Evolutionary conservation across 2,113 vertebrate species (phyloP), one percentile per base, ranked within the genome.

Genomic region (Ctenodactylus gundi): DNA sequence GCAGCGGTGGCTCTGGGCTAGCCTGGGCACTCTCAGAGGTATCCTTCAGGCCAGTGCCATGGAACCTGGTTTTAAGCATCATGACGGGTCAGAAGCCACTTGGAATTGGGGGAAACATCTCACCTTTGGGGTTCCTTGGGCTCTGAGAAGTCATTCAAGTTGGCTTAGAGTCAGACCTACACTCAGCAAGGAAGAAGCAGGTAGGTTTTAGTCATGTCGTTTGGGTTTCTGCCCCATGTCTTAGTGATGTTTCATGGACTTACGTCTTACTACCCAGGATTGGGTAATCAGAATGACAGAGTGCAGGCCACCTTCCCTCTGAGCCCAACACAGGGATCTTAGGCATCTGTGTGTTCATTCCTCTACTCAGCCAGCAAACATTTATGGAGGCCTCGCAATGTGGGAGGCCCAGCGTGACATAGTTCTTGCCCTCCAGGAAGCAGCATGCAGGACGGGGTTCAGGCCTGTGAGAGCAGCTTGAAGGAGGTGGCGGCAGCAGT

Each of bases 241-340:
- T 76, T 34, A 39, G 17, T 67, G 94, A 95, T 97, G 94, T 64
- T 86, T 95, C 91, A 81, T 73, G 58, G 58, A 60, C 80, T 89
- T 49, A 25, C 12, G 51, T 70, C 77, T 49, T 23, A 27, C n/a
- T n/a, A 65, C 39, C 15, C 41, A 60, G 83, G 70, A 78, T 89
- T 94, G 70, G 89, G 96, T 75, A 95, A 95, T 36, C 25, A 13
- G 11, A 64, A 53, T 49, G 49, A 62, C 86, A 78, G 65, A 68
- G 82, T 39, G 14, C 75, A 51, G 72, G 86, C 34, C 21, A 60
- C 27, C 39, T n/a, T 75, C 41, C 87, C 29, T 94, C 72, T 89
- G 41, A 73, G 77, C 88, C 94, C 80, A 21, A 17, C 20, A 1
- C 44, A 72, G 75, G 75, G 91, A 95, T 89, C 68, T 67, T 0